These are phyloP conservation scores for Eidolon helvum DNA, from an alignment of 2,113 vertebrate genomes.

Conservation along the genomic window DNA sequence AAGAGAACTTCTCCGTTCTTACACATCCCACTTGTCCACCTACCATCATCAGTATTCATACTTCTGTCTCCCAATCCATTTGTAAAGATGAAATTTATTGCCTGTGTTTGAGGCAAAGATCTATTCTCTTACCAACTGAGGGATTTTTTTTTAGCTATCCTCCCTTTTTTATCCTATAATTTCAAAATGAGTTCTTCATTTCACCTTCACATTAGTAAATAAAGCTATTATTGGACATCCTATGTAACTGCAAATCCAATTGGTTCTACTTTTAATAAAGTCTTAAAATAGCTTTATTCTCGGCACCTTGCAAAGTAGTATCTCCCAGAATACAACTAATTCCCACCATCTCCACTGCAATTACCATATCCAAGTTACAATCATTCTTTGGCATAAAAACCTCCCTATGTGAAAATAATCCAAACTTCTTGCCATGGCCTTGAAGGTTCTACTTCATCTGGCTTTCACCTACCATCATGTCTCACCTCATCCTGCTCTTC, in stretches of 20 bases:
- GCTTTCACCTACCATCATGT: not conserved
- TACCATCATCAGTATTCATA: not conserved
- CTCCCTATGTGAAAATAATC: not conserved
- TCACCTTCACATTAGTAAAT: not conserved
- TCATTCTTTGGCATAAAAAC: not conserved
- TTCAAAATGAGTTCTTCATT: not conserved
- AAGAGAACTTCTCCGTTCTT: not conserved
- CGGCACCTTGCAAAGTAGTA: not conserved
- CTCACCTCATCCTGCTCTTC: not conserved
- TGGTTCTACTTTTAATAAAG: not conserved
- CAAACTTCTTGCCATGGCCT: not conserved
- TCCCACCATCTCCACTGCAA: not conserved
- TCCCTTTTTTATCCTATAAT: not conserved
- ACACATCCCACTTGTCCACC: not conserved
- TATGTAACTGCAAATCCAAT: not conserved
- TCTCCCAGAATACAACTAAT: not conserved
- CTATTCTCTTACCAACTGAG: not conserved
- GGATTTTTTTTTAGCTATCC: not conserved
- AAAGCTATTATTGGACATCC: not conserved
- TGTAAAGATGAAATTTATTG: not conserved
- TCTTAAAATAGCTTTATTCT: not conserved
- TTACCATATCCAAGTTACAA: not conserved
- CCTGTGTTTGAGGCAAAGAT: not conserved
- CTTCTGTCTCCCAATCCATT: not conserved
- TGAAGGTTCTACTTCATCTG: not conserved